Base-by-base conservation (phyloP, 1,140 invertebrate genomes). In the Tigriopus japonicus region DNA sequence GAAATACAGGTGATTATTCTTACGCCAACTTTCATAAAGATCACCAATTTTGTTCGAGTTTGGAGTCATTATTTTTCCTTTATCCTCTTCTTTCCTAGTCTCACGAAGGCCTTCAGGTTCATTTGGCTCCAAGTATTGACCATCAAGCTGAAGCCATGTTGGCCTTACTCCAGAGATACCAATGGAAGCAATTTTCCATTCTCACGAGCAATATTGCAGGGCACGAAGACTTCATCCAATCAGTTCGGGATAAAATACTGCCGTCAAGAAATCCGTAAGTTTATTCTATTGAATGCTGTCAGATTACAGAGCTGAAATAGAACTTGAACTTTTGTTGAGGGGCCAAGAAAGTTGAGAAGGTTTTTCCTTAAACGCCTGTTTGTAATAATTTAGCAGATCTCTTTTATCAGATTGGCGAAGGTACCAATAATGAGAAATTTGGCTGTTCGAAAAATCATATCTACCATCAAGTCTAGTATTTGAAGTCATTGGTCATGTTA, bases 101-200 rank as follows among this genome's bases (percentile, higher is more conserved):
- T 28, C 65, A 69, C 55, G 62, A 56, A 9, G 59, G 65, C 6
- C 54, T 67, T 40, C 84, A 87, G 66, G 75, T 95, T 52, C 89
- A 95, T 71, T 74, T 95, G 64, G 90, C 91, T 7, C 91, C 91
- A 10, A 90, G 88, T 40, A 79, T 95, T 59, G 86, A 89, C 72
- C 90, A 95, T 70, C 89, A 94, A 63, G 71, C 71, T 17, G 84
- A 86, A 0, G 90, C 89, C 17, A 93, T 95, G 87, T 70, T 95
- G 62, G 87, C 84, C 70, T 89, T 96, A 66, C 73, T 95, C 65
- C 82, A 87, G 70, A 76, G 89, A 52, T 97, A 97, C 75, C 90
- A 93, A 69, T 96, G 92, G 92, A 87, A 91, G 69, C 85, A 91
- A 67, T 94, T 95, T 71, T 87, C 87, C 60, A 84, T 95, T 58